These are phyloP conservation scores for Parthenolecanium corni DNA, from an alignment of 2,888 invertebrate species.

Conservation along the genomic window DNA sequence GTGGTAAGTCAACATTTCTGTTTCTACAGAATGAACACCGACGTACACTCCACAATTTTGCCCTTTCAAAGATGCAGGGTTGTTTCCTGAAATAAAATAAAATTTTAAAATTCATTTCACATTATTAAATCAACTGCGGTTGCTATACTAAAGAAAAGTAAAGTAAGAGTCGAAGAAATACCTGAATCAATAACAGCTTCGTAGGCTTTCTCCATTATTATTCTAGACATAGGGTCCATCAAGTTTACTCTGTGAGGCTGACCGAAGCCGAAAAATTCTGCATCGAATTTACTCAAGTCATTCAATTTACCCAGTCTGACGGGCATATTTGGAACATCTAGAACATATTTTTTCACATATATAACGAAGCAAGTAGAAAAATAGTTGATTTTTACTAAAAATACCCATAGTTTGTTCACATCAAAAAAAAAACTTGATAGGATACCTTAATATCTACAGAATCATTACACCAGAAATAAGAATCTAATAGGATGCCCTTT, in stretches of 20 bases:
- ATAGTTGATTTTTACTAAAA: too few relatives aligned
- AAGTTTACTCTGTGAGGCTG: conserved; percentile 41
- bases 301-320: conserved; percentile 37
- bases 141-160: neutral
- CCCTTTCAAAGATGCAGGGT: conserved; percentile 11
- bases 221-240: conserved; percentile 43
- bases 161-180: too few relatives aligned
- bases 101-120: neutral
- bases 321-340: conserved; percentile 11
- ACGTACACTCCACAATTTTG: conserved; percentile 19
- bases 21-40: conserved; percentile 13
- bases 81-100: conserved; percentile 3
- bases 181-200: conserved; percentile 44
- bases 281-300: conserved; percentile 39
- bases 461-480: too few relatives aligned
- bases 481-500: too few relatives aligned
- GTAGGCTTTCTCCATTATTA: conserved; percentile 40
- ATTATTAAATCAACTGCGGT: neutral
- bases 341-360: neutral
- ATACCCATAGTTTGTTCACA: too few relatives aligned
- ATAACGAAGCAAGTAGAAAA: too few relatives aligned
- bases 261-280: conserved; percentile 41
- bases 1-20: conserved; percentile 5
- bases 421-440: too few relatives aligned
- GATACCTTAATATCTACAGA: too few relatives aligned